Conservation (phyloP, 2,113 vertebrate genomes). For the Spheniscus mendiculus region DNA sequence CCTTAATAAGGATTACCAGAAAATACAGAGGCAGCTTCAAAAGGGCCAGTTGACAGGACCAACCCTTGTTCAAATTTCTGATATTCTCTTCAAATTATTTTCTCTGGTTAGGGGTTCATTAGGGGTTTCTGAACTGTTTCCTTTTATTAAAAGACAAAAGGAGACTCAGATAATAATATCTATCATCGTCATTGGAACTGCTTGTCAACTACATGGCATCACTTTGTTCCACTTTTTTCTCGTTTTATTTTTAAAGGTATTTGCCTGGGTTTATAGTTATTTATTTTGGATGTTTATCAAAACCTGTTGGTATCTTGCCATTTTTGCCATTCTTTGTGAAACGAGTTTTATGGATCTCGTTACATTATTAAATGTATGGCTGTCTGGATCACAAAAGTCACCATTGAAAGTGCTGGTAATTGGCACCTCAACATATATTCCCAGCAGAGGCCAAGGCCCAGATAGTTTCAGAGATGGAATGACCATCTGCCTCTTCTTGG, state of each 20-base stretch:
- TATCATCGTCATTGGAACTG: not conserved
- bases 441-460: slow-evolving; percentile 53
- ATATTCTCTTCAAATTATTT: not conserved
- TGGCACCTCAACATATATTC: slow-evolving; percentile 42
- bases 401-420: not conserved
- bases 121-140: not conserved
- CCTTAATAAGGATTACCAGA: not conserved
- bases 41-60: not conserved
- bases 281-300: slow-evolving; percentile 5
- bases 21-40: not conserved
- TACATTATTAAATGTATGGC: not conserved
- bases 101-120: not conserved
- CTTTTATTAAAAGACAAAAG: not conserved
- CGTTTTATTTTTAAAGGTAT: not conserved
- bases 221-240: not conserved
- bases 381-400: not conserved
- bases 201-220: not conserved
- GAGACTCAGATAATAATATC: not conserved
- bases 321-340: not conserved
- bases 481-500: slow-evolving; percentile 65
- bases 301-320: not conserved
- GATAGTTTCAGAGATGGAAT: slow-evolving; percentile 5
- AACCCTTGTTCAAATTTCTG: not conserved
- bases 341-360: not conserved
- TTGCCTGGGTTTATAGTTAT: not conserved